Conservation (phyloP, 2,113 vertebrate genomes). For the Cryptotis parvus region DNA sequence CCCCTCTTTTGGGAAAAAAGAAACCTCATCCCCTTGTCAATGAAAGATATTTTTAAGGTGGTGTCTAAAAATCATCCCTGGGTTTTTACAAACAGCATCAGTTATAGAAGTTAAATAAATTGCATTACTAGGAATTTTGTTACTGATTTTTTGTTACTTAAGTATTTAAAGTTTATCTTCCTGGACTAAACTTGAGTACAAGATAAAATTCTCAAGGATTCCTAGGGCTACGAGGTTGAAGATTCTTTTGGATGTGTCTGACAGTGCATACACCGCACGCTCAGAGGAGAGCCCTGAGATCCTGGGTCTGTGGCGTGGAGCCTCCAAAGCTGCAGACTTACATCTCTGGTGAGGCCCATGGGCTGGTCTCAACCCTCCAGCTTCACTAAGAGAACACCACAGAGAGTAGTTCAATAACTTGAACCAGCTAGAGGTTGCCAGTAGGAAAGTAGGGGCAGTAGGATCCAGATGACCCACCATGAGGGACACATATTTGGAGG, state of each 20-base stretch:
- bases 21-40: not conserved
- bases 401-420: not conserved
- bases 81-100: not conserved
- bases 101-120: constrained; percentile 17
- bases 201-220: constrained; percentile 49
- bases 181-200: constrained; percentile 3
- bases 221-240: not conserved
- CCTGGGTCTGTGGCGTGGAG: not conserved
- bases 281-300: not conserved
- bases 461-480: not conserved
- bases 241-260: not conserved
- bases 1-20: not conserved
- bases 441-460: not conserved
- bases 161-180: constrained; percentile 8
- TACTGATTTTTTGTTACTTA: not conserved
- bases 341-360: not conserved
- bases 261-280: too few species aligned
- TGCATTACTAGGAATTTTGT: not conserved
- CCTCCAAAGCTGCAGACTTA: not conserved
- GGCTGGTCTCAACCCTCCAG: not conserved
- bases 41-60: constrained; percentile 16
- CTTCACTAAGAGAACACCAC: not conserved
- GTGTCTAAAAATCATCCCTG: not conserved
- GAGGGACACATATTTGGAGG: not conserved
- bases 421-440: not conserved